Base-by-base conservation (phyloP, 1,140 invertebrate species). In the Orchestia grillus region DNA sequence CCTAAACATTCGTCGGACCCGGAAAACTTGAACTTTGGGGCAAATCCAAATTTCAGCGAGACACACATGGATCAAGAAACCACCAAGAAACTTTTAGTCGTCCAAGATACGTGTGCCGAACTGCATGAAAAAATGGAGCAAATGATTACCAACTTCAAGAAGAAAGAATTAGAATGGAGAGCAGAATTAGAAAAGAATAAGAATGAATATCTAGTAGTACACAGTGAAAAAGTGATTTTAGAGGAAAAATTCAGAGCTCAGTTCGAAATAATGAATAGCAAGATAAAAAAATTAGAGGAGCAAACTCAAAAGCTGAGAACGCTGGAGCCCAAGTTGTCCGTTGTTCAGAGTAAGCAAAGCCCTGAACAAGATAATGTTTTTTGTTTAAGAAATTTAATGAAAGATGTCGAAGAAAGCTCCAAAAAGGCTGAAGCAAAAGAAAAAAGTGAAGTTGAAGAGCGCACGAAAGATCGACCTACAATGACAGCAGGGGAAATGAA, bases 171-270 rank as follows among this genome's bases (percentile, higher is more conserved):
- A 94, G 92, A 94, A 44, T 94, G 43, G 43, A 94, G 47, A 45
- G 15, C 92, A 8, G 92, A 94, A 47, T n/a, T 45, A 28, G 92
- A 94, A 94, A 94, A 45, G 41, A 45, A 45, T 28, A 94, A 47
- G 92, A 45, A 94, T n/a, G 92, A 94, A 94, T 94, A 94, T 44
- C 43, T 45, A 44, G 92, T 47, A 23, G 92, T 94, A 40, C 43
- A 94, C 8, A 47, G 92, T 47, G 92, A 94, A 45, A 94, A 94
- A 94, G 36, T 94, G 44, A 94, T 94, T 94, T 44, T 94, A 6
- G 92, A 94, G 44, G 92, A 94, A 94, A 94, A 94, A 40, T 94
- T 94, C 44, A 8, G 44, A 47, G 44, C 92, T n/a, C 92, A 94
- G 36, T 94, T 94, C 41, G 92, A 94, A 16, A 45, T 47, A 40